phyloP scores from a whole-genome alignment of 2,797 vertebrate species.

The Sphenopsis melanotis region DNA sequence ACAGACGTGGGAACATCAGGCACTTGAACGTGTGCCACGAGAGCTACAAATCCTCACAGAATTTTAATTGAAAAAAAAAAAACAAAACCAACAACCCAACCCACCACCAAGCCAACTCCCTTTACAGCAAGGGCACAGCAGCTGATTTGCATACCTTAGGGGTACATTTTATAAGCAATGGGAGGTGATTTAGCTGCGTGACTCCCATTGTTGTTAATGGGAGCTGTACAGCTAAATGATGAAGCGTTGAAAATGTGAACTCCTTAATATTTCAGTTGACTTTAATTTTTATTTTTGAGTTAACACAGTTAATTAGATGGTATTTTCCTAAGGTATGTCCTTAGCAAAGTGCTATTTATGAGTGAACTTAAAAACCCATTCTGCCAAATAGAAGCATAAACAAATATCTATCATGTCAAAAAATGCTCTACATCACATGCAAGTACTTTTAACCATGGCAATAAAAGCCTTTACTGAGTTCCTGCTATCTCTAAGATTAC shows the following conservation, averaged over 20 bases:
- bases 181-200: conserved; percentile 61
- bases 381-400: conserved; percentile 10
- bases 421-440: background rate
- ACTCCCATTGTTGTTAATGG: conserved; percentile 70
- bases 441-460: background rate
- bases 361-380: conserved; percentile 8
- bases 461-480: background rate
- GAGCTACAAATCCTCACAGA: conserved; percentile 1
- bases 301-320: conserved; percentile 69
- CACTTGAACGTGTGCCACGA: background rate
- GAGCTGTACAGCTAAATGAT: conserved; percentile 58
- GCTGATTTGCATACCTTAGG: conserved; percentile 69
- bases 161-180: conserved; percentile 69
- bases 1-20: background rate
- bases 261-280: conserved; percentile 67
- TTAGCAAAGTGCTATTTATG: conserved; percentile 6
- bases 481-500: background rate
- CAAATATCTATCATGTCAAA: background rate
- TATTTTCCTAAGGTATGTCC: conserved; percentile 53
- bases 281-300: conserved; percentile 75
- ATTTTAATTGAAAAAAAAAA: conserved; percentile 48
- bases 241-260: conserved; percentile 61
- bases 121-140: conserved; percentile 25
- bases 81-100: background rate
- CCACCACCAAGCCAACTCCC: background rate